A percentile compares a stretch with the other conserved stretches of the same genome.
These are phyloP conservation scores for Anguilla rostrata DNA, from an alignment of 2,113 vertebrate genomes.

Conservation along the genomic window DNA sequence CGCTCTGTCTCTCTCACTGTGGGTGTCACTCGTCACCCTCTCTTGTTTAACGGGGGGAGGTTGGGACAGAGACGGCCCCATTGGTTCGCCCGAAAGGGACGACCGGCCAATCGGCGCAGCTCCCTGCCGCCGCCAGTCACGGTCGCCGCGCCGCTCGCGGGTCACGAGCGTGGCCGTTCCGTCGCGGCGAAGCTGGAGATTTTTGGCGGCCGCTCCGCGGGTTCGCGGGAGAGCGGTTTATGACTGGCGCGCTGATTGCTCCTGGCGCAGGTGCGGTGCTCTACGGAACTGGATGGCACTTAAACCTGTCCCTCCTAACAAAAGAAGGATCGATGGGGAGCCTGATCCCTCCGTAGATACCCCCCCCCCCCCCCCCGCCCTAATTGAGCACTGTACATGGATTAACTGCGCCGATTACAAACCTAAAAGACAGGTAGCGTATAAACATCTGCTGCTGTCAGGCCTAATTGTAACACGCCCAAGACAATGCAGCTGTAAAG, in stretches of 20 bases:
- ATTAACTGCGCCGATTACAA: neutral
- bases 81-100: neutral
- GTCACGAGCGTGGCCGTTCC: neutral
- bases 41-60: neutral
- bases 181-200: neutral
- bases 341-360: neutral
- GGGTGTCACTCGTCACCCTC: neutral
- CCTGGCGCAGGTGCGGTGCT: neutral
- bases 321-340: neutral
- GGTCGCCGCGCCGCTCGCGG: neutral
- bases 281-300: neutral
- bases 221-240: neutral
- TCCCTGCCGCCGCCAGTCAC: neutral
- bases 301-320: neutral
- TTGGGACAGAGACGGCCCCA: neutral
- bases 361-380: neutral
- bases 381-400: neutral
- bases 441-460: neutral
- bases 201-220: no score
- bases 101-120: neutral
- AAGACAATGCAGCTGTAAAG: neutral
- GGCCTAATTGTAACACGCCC: neutral
- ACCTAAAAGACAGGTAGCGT: neutral
- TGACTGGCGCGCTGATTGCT: conserved; percentile 13
- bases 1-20: neutral